phyloP scores from a whole-genome alignment of 2,113 vertebrate genomes.

The Addax nasomaculatus region DNA sequence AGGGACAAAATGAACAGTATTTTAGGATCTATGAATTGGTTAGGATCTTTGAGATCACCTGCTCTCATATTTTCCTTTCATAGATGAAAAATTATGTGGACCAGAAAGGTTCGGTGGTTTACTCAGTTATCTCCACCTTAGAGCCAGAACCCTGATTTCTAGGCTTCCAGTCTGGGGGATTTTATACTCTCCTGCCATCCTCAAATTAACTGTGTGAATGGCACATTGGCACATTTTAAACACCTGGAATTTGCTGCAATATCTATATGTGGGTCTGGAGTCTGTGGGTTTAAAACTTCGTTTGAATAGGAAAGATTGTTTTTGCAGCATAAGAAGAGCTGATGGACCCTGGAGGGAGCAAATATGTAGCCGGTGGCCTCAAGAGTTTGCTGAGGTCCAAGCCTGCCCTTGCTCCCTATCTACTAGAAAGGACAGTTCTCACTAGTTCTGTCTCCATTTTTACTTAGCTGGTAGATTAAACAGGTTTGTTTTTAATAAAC shows the following conservation, averaged over 20 bases:
- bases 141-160: background rate
- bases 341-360: background rate
- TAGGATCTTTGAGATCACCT: background rate
- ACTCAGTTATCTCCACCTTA: background rate
- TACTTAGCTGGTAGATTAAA: background rate
- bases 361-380: rapidly evolving
- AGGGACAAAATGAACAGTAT: background rate
- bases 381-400: background rate
- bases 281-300: background rate
- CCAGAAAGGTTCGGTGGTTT: background rate
- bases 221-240: background rate
- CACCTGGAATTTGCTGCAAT: background rate
- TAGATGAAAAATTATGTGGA: background rate
- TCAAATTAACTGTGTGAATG: background rate
- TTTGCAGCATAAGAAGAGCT: background rate
- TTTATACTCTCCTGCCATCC: background rate
- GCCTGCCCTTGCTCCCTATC: background rate
- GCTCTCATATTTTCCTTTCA: background rate
- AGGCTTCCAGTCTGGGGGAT: background rate
- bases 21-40: background rate
- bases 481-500: background rate
- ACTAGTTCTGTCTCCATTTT: background rate
- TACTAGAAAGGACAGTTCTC: background rate
- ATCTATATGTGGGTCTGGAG: background rate
- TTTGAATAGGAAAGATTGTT: background rate